Percentiles rank a stretch among this genome's conserved stretches.
phyloP scores from a whole-genome alignment of 2,113 vertebrate species.

The Nycticorax nycticorax region DNA sequence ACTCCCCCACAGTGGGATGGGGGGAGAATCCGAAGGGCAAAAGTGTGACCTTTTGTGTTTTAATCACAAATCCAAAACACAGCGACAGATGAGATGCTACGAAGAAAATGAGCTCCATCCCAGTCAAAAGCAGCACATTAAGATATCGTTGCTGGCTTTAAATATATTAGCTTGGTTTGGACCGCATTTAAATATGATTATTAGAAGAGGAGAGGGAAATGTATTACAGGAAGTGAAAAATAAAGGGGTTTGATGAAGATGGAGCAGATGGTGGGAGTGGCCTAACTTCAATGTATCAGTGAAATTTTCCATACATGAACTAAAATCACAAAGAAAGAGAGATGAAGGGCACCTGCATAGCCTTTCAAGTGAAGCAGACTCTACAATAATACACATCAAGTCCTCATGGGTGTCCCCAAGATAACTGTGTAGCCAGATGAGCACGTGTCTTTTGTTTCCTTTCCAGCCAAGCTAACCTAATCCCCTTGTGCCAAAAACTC shows the following conservation, averaged over 20 bases:
- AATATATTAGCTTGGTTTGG: neutral
- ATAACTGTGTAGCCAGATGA: neutral
- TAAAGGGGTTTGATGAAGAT: neutral
- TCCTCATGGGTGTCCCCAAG: neutral
- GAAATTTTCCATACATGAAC: neutral
- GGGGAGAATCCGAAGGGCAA: neutral
- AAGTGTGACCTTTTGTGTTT: neutral
- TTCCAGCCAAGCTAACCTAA: neutral
- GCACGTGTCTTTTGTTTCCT: neutral
- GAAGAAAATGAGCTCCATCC: neutral
- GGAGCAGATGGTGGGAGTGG: neutral
- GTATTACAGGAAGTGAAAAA: neutral
- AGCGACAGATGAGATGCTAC: neutral
- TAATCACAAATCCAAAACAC: neutral
- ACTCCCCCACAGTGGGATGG: accelerated
- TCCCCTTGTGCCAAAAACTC: neutral
- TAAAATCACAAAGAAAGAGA: neutral
- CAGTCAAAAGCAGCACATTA: neutral
- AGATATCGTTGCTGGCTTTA: neutral
- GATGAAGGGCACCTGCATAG: neutral
- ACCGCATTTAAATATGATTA: neutral
- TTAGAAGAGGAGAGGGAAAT: neutral
- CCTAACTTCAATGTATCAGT: neutral
- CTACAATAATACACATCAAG: neutral
- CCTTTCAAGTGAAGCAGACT: neutral